Conservation (phyloP, 2,888 invertebrate genomes). For the Molorchus minor region DNA sequence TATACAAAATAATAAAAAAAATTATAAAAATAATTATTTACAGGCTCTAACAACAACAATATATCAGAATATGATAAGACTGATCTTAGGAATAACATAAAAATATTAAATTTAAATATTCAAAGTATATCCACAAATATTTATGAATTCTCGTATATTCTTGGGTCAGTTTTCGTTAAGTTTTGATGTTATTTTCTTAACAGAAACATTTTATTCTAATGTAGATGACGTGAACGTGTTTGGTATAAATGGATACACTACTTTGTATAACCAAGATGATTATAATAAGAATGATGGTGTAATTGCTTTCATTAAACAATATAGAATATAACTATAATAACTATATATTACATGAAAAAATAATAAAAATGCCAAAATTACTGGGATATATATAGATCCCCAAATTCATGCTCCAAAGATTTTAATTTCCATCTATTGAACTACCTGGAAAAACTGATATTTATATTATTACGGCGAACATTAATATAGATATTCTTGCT, state of each 20-base stretch:
- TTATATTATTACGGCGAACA: background rate
- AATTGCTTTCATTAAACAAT: background rate
- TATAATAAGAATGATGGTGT: slow-evolving; percentile 14
- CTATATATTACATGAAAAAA: background rate
- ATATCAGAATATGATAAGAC: background rate
- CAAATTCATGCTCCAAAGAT: too few relatives aligned
- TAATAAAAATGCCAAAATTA: background rate
- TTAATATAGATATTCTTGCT: background rate
- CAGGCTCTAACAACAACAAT: too few relatives aligned
- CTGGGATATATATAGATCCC: too few relatives aligned
- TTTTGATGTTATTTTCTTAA: background rate
- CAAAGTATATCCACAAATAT: slow-evolving; percentile 5
- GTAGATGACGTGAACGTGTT: slow-evolving; percentile 2
- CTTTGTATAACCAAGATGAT: background rate
- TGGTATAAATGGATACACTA: slow-evolving; percentile 1
- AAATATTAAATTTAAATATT: background rate
- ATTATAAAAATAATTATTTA: too few relatives aligned
- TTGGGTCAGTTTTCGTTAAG: background rate
- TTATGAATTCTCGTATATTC: background rate
- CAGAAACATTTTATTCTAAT: slow-evolving; percentile 3
- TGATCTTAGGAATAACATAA: background rate
- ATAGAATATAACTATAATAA: slow-evolving; percentile 1
- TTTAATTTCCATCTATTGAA: too few relatives aligned
- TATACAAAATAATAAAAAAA: background rate
- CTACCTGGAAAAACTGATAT: too few relatives aligned